These are phyloP conservation scores for Sipunculus nudus DNA, from an alignment of 2,888 invertebrate species.

Conservation along the genomic window DNA sequence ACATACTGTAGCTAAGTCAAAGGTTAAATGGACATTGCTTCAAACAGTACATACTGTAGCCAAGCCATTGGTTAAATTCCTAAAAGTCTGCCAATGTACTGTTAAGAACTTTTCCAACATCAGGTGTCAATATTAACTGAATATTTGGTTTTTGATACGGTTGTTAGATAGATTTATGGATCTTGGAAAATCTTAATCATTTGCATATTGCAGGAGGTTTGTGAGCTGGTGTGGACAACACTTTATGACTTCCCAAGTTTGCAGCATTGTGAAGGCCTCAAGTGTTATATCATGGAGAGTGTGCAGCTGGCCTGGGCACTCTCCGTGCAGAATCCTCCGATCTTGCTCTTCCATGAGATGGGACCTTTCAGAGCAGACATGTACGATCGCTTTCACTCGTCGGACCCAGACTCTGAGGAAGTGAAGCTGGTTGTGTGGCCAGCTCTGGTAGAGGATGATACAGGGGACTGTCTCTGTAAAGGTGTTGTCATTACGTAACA, in stretches of 20 bases:
- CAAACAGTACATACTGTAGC: no score
- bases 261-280: constrained; percentile 79
- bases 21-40: no score
- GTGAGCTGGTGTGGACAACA: constrained; percentile 82
- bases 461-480: constrained; percentile 80
- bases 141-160: no score
- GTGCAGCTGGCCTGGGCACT: constrained; percentile 89
- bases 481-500: constrained; percentile 82
- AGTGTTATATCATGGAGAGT: constrained; percentile 82
- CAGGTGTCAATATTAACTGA: no score
- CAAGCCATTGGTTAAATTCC: no score
- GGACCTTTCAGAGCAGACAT: constrained; percentile 76
- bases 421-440: constrained; percentile 89
- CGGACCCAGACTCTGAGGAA: constrained; percentile 78
- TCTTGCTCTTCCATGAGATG: constrained; percentile 70
- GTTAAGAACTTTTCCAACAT: no score
- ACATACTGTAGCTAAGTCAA: no score
- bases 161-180: no score
- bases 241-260: constrained; percentile 93
- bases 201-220: constrained; percentile 72
- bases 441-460: constrained; percentile 77
- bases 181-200: no score
- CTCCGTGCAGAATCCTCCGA: constrained; percentile 74
- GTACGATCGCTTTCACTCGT: constrained; percentile 82
- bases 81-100: no score